These are phyloP conservation scores for Tetrapedia diversipes DNA, from an alignment of 2,888 invertebrate genomes.

Conservation along the genomic window DNA sequence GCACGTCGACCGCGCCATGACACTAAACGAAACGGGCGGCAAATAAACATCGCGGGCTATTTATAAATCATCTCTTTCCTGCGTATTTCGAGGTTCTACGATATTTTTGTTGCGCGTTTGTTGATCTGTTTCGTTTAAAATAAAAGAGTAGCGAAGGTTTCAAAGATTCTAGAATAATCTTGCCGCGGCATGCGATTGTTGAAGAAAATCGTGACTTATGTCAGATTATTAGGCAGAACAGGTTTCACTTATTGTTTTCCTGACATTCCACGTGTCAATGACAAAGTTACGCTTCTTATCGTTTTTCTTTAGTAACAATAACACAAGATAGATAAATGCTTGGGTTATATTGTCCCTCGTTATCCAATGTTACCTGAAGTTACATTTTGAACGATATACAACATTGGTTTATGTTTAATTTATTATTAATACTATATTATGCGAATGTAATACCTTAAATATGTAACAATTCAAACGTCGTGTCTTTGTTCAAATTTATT, in stretches of 20 bases:
- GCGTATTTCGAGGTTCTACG: too few species aligned
- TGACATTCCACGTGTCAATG: constrained; percentile 20
- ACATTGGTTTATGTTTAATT: too few species aligned
- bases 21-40: neutral
- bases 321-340: too few species aligned
- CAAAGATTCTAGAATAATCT: constrained; percentile 42
- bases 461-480: neutral
- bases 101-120: neutral
- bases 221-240: constrained; percentile 1
- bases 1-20: too few species aligned
- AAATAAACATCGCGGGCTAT: neutral
- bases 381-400: too few species aligned
- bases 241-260: constrained; percentile 44
- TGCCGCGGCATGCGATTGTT: constrained; percentile 7
- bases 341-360: too few species aligned
- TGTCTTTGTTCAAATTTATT: neutral
- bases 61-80: neutral
- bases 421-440: too few species aligned
- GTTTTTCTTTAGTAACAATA: too few species aligned
- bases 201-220: constrained; percentile 21
- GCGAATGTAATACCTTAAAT: too few species aligned
- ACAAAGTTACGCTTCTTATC: constrained; percentile 2
- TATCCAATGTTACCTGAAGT: too few species aligned
- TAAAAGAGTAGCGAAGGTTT: constrained; percentile 10
- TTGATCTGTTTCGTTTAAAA: neutral